phyloP scores from a whole-genome alignment of 2,888 invertebrate genomes.

The Suillia variegata region DNA sequence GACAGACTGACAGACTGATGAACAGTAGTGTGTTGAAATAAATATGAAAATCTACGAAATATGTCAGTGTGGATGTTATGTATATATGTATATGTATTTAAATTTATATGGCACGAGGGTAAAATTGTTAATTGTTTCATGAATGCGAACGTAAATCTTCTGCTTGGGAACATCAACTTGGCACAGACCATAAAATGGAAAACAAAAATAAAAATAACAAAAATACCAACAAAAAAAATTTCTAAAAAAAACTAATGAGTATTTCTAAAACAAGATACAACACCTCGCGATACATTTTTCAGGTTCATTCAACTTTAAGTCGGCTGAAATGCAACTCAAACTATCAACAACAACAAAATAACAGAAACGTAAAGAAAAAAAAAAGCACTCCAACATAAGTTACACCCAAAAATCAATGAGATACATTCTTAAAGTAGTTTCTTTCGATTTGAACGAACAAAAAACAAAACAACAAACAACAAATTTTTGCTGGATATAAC shows the following conservation, averaged over 20 bases:
- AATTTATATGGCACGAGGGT: constrained; percentile 54
- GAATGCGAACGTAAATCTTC: constrained; percentile 49
- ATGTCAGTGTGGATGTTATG: too few species aligned
- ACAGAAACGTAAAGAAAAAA: background rate
- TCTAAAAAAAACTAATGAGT: background rate
- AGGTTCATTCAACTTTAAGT: constrained; percentile 5
- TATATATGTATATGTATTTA: constrained; percentile 13
- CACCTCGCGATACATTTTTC: too few species aligned
- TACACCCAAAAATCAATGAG: background rate
- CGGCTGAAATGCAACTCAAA: background rate
- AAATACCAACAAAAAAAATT: background rate
- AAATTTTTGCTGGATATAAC: background rate
- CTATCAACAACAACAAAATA: too few species aligned
- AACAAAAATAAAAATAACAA: background rate
- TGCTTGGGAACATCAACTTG: too few species aligned
- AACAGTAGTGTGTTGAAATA: too few species aligned
- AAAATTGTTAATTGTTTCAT: constrained; percentile 52
- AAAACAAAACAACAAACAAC: background rate
- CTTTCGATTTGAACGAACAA: too few species aligned
- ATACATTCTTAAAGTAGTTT: background rate
- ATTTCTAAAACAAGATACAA: too few species aligned
- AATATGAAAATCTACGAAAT: too few species aligned
- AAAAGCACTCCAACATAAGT: background rate
- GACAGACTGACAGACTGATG: too few species aligned
- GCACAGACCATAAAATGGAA: constrained; percentile 5